Base-by-base conservation (phyloP, 2,797 vertebrate species). In the Ambastaia sidthimunki region DNA sequence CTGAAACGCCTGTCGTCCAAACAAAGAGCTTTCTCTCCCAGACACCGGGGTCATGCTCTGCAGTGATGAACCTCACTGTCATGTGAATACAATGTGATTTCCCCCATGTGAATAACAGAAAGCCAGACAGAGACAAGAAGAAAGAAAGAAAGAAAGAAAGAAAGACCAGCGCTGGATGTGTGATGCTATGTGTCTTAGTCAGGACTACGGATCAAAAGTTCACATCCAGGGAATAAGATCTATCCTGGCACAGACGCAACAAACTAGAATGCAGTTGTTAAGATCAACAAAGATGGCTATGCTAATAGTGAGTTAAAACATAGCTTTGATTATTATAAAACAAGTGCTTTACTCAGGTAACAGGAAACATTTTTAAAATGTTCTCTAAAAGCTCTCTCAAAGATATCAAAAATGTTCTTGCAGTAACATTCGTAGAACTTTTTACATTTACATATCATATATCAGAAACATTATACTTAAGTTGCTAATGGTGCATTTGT, bases 161-260 rank as follows among this genome's bases (percentile, higher is more conserved):
- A 70, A 63, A 74, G 72, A 52, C 44, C 41, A 47, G 55, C 55
- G 37, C 34, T 37, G 57, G 62, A 71, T 57, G 60, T 76, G 71
- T 80, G 72, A 80, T 82, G 70, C 80, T 57, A 66, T 82, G 72
- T 59, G 54, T 69, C 74, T 48, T 67, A 65, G 76, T 65, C 82
- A 83, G 75, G 60, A 69, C 69, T 84, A 74, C 34, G 50, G 75
- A 79, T 82, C 81, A 86, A 80, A 78, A 86, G 82, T 75, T 76
- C 74, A 80, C 44, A 69, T 62, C 74, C 77, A 60, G 74, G 55
- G 66, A 80, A 66, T 78, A 60, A 70, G 47, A 11, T 73, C 59
- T 34, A 3, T 19, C 37, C 16, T n/a, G 28, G 10, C 31, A 65
- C 31, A 19, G 31, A 37, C 4, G 18, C 10, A 7, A 3, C 7